Evolutionary conservation across 2,888 invertebrate genomes (phyloP).

Genomic region (Blomia tropicalis): DNA sequence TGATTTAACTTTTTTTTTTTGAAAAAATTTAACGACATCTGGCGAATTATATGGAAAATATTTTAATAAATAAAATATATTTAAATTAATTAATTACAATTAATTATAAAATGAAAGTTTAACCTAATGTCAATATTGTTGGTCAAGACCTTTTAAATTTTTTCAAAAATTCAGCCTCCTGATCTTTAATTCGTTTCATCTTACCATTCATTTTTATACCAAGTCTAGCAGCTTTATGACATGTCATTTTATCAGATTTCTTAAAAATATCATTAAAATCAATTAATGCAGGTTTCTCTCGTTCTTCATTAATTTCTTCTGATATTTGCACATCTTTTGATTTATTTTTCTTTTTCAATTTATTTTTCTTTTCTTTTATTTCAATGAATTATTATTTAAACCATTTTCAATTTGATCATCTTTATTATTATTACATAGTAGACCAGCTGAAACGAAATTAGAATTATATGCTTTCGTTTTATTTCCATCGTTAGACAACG

Average conservation of each 20-base stretch:
- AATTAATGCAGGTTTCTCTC: background rate
- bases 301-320: background rate
- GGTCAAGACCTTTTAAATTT: constrained; percentile 14
- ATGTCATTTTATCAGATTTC: constrained; percentile 1
- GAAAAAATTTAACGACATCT: background rate
- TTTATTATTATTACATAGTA: background rate
- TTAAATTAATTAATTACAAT: background rate
- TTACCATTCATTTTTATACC: constrained; percentile 22
- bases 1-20: no score
- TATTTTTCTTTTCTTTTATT: constrained; percentile 5
- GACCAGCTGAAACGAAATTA: constrained; percentile 14
- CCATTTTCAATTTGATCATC: background rate
- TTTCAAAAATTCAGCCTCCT: constrained; percentile 20
- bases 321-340: background rate
- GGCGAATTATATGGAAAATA: constrained; percentile 1
- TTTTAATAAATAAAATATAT: background rate
- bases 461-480: background rate
- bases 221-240: constrained; percentile 21
- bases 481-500: background rate
- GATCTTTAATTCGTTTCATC: constrained; percentile 23
- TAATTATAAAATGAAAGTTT: background rate
- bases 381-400: background rate
- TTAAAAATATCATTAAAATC: constrained; percentile 20
- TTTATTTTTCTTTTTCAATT: background rate
- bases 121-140: background rate